phyloP scores from a whole-genome alignment of 2,113 vertebrate species.

The Ariopsis seemanni region DNA sequence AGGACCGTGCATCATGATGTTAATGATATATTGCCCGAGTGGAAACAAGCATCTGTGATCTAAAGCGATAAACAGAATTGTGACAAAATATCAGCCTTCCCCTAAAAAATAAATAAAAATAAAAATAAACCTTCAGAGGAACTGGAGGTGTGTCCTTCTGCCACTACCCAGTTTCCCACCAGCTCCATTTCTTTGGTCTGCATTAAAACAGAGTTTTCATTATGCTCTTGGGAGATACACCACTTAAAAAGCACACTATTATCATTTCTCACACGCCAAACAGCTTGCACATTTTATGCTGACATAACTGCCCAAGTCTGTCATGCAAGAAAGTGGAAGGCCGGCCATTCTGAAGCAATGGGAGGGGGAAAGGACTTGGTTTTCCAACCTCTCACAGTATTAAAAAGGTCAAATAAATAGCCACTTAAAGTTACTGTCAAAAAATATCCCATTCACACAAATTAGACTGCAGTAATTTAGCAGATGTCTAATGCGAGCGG shows the following conservation, averaged over 20 bases:
- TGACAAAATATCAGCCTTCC: not conserved
- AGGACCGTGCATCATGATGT: not conserved
- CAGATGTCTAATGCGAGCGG: not conserved
- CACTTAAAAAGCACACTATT: constrained; percentile 60
- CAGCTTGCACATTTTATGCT: constrained; percentile 58
- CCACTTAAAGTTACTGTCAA: constrained; percentile 40
- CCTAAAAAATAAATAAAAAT: not conserved
- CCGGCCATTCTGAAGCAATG: constrained; percentile 47
- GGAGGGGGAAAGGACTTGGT: constrained; percentile 21
- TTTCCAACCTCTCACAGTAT: constrained; percentile 22
- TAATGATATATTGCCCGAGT: not conserved
- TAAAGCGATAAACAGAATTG: no score
- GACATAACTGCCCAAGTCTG: constrained; percentile 57
- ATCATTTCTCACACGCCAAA: constrained; percentile 60
- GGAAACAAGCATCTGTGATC: not conserved
- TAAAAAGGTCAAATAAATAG: constrained; percentile 53
- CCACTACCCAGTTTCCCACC: constrained; percentile 26
- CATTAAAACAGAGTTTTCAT: constrained; percentile 58
- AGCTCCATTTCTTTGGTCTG: constrained; percentile 54
- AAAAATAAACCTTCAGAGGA: not conserved
- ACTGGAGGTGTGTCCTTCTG: not conserved
- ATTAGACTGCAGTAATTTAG: constrained; percentile 31
- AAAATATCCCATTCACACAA: constrained; percentile 18
- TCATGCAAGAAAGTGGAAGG: constrained; percentile 57
- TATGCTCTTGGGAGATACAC: constrained; percentile 61